Conservation (phyloP, 37 sponge, comb jelly and placozoan genomes). For the Hormiphora californensis region DNA sequence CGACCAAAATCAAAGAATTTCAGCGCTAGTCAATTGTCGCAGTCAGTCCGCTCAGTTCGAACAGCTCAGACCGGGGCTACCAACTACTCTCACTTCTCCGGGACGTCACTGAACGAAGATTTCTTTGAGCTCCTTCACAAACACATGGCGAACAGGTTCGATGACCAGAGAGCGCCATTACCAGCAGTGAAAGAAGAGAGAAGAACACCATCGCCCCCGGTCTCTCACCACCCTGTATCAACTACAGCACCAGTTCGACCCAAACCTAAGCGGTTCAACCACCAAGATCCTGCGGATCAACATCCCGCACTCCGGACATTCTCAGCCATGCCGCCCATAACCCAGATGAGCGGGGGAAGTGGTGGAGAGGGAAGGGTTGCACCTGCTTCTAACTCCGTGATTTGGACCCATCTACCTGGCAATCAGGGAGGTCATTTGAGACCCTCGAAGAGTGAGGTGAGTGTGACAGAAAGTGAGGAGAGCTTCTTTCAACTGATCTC, state of each 20-base stretch:
- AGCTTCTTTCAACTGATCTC: conserved; percentile 53
- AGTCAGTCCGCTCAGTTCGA: background rate
- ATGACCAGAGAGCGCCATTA: conserved; percentile 39
- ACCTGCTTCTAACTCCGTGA: background rate
- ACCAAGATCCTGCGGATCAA: background rate
- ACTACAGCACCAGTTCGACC: conserved; percentile 24
- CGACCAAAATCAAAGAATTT: conserved; percentile 39
- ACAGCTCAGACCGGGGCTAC: conserved; percentile 34
- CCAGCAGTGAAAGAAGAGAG: conserved; percentile 31
- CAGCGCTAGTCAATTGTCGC: background rate
- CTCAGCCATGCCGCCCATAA: conserved; percentile 21
- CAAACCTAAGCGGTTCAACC: conserved; percentile 30
- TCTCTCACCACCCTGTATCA: background rate
- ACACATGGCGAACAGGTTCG: conserved; percentile 48
- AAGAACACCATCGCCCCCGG: background rate
- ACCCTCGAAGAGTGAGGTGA: background rate
- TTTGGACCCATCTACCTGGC: conserved; percentile 28
- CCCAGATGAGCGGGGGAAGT: conserved; percentile 7
- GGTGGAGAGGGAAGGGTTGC: background rate
- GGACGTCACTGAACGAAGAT: conserved; percentile 14
- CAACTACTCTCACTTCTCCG: conserved; percentile 8
- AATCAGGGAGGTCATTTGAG: background rate
- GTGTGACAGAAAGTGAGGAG: conserved; percentile 52
- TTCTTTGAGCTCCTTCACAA: conserved; percentile 46
- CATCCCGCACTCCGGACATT: conserved; percentile 29